phyloP scores from a whole-genome alignment of 2,888 invertebrate genomes.

The Xylota sylvarum region DNA sequence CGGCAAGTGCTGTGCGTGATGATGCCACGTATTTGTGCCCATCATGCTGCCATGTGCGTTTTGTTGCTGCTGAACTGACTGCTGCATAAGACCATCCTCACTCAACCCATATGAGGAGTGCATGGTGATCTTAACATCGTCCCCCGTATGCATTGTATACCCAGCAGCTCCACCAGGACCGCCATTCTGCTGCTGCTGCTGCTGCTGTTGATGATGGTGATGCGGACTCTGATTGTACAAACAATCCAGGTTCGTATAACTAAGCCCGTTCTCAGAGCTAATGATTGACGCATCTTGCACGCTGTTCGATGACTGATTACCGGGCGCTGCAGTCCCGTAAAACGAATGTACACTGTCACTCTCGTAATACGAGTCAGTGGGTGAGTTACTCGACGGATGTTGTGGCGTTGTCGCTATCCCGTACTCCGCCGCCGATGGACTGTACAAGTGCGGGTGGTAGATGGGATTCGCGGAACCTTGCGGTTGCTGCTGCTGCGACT shows the following conservation, averaged over 20 bases:
- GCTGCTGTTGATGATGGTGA: conserved; percentile 82
- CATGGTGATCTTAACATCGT: conserved; percentile 86
- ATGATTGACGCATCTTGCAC: conserved; percentile 88
- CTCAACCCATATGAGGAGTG: conserved; percentile 86
- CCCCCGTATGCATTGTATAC: conserved; percentile 81
- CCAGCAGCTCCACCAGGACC: conserved; percentile 78
- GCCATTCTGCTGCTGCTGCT: conserved; percentile 78
- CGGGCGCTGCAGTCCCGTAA: conserved; percentile 80
- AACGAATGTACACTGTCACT: conserved; percentile 84
- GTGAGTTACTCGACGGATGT: conserved; percentile 83
- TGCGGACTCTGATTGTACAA: conserved; percentile 86
- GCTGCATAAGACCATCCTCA: conserved; percentile 82
- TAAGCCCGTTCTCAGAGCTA: conserved; percentile 93
- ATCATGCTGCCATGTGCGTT: conserved; percentile 78
- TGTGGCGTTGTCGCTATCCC: conserved; percentile 82
- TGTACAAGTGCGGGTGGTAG: conserved; percentile 84
- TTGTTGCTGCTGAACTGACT: conserved; percentile 80
- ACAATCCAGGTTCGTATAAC: conserved; percentile 95
- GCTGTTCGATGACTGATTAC: conserved; percentile 78
- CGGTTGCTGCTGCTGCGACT: conserved; percentile 77
- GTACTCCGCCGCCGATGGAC: conserved; percentile 85
- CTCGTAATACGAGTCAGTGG: conserved; percentile 84
- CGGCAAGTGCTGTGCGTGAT: conserved; percentile 82
- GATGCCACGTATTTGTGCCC: conserved; percentile 82
- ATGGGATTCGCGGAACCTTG: conserved; percentile 79